Evolutionary conservation across 2,113 vertebrate species (phyloP), one percentile per base, ranked within the genome.

Genomic region (Rhizomys pruinosus): DNA sequence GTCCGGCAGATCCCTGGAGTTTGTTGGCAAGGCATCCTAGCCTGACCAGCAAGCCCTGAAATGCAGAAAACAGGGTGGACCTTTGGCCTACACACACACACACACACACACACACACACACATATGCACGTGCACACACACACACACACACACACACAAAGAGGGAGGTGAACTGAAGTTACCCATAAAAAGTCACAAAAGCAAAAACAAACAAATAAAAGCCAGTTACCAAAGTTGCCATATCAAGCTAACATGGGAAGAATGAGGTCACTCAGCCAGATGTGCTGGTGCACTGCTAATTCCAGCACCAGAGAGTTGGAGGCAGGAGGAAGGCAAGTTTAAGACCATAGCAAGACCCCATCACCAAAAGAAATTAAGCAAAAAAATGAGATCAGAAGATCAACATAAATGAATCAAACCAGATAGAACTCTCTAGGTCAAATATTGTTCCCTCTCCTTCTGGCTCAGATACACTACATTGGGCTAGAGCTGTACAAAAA

Each of bases 391-490:
- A 34, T 23, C 44, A 44, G 15, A 16, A 10, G 59, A 42, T 72
- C 78, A 76, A 20, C 63, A 19, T n/a, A 81, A 89, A 27, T 2
- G 42, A 79, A n/a, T 52, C 68, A 52, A 90, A 63, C 2, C 27
- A 68, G 15, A 57, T 19, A 27, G n/a, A 87, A 72, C 80, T 94
- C 88, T 94, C 66, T 87, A 55, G 63, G 73, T 59, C 34, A 77
- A 77, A 77, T 59, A 4, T 72, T 84, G 52, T 16, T 68, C 32
- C 52, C 71, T 89, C 80, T 68, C 6, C 59, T 34, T 68, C 76
- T 47, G 22, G 19, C 32, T 87, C 87, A 80, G 66, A 89, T 84
- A 63, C 77, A 64, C 57, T 72, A 55, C 69, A 29, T 72, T 19
- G 47, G 32, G 71, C 73, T 85, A 90, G 39, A 92, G 47, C 84